Conservation (phyloP, 1,140 invertebrate genomes). For the Drosophila malerkotliana region DNA sequence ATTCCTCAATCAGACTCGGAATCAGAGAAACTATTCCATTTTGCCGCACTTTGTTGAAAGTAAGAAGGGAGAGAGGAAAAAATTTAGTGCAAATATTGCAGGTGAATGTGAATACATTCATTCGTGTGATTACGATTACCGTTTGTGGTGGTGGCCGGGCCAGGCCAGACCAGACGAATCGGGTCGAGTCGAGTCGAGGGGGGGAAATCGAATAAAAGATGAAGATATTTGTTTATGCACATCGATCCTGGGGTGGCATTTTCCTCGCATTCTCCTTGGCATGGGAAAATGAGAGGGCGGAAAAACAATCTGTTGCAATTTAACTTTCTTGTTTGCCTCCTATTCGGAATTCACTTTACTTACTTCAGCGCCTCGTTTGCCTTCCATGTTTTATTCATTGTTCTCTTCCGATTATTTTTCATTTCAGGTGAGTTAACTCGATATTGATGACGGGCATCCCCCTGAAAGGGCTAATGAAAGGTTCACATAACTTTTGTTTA, state of each 20-base stretch:
- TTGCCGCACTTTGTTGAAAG: constrained; percentile 12
- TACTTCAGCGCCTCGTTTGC: constrained; percentile 8
- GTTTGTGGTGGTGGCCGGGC: background rate
- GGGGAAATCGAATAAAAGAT: constrained; percentile 14
- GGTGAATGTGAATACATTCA: constrained; percentile 49
- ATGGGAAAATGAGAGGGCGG: constrained; percentile 5
- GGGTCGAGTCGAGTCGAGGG: too few relatives aligned
- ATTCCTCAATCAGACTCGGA: constrained; percentile 14
- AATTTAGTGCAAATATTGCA: constrained; percentile 56
- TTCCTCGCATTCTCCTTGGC: constrained; percentile 25
- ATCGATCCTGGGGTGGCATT: constrained; percentile 4
- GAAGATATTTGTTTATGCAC: constrained; percentile 32
- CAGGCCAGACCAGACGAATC: too few relatives aligned
- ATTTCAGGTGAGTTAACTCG: constrained; percentile 44
- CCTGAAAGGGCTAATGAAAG: background rate
- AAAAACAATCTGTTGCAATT: constrained; percentile 50
- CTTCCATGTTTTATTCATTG: constrained; percentile 45
- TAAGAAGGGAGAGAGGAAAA: background rate
- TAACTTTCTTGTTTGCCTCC: constrained; percentile 34
- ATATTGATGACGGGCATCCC: constrained; percentile 24
- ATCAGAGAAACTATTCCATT: background rate
- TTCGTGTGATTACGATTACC: constrained; percentile 54
- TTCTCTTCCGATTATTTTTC: constrained; percentile 26
- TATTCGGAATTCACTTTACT: constrained; percentile 4
- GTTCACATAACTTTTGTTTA: background rate